Evolutionary conservation across 2,113 vertebrate genomes (phyloP), one percentile per base, ranked within the genome.

Genomic region (Alosa alosa): DNA sequence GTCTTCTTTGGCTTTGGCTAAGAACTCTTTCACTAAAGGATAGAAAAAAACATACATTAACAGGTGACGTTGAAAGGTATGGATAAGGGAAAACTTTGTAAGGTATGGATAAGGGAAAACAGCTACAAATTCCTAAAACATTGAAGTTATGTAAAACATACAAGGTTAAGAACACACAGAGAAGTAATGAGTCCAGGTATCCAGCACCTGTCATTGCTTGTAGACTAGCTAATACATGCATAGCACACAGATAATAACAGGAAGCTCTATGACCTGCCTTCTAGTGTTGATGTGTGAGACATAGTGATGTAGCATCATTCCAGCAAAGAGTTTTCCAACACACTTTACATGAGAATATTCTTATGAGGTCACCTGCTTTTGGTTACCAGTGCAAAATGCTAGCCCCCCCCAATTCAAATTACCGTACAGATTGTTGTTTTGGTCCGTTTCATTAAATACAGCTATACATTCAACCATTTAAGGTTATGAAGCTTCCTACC

Each of bases 1-100:
- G 93, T 99, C 98, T 96, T 99, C 98, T 99, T 99, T 99, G 96
- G 98, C 98, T 97, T 98, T 98, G 94, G 97, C 97, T 97, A 99
- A 96, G 94, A 98, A 98, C 93, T 99, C 98, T 97, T 99, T 99
- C 97, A 99, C 98, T 99, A 92, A 89, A 95, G 95, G 89, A 81
- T 89, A 68, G 83, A 46, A 91, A 57, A 82, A 5, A 45, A 45
- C 25, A 81, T 82, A 6, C 50, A 18, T 85, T 45, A 84, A 22
- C 6, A 83, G 81, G 47, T 64, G 45, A 4, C 20, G 9, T n/a
- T 81, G 6, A 11, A 52, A 9, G 6, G 50, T n/a, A 31, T 81
- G 49, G 10, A 31, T 22, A 47, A 44, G 47, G 50, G 39, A n/a
- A 55, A 50, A 83, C 39, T 9, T n/a, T 81, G 6, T 13, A 55